phyloP scores from a whole-genome alignment of 2,797 vertebrate genomes.

The Garrulus glandarius region DNA sequence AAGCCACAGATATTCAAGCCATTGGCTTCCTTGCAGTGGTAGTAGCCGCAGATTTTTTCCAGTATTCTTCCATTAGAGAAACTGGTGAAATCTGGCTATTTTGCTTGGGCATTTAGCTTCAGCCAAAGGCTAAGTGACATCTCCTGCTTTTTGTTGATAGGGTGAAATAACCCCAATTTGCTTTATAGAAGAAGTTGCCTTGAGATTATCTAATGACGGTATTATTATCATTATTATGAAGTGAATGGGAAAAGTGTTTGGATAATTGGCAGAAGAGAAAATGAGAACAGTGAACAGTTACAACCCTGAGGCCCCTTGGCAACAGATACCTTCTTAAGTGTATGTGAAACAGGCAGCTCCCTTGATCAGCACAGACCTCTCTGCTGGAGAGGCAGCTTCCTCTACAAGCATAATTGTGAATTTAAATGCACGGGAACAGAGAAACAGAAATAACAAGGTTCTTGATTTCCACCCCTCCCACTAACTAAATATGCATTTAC shows the following conservation, averaged over 20 bases:
- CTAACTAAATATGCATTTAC: conserved; percentile 69
- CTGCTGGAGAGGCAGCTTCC: conserved; percentile 32
- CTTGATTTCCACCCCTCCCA: conserved; percentile 58
- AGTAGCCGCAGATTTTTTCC: background rate
- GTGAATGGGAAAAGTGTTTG: conserved; percentile 25
- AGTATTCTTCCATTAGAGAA: background rate
- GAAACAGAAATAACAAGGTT: conserved; percentile 56
- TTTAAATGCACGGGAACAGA: conserved; percentile 43
- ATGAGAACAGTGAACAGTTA: conserved; percentile 49
- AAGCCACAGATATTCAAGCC: background rate
- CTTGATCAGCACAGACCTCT: conserved; percentile 47
- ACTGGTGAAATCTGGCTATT: background rate
- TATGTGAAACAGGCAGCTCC: conserved; percentile 30
- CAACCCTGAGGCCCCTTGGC: conserved; percentile 41
- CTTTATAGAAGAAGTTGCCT: conserved; percentile 40
- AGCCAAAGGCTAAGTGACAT: conserved; percentile 47
- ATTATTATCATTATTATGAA: conserved; percentile 59
- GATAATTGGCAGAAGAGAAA: conserved; percentile 54
- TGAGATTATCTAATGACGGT: conserved; percentile 52
- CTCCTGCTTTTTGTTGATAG: conserved; percentile 21
- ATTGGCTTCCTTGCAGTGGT: background rate
- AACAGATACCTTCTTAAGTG: conserved; percentile 47
- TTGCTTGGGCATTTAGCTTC: conserved; percentile 2
- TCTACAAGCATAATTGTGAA: conserved; percentile 23
- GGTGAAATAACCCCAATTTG: conserved; percentile 47